Conservation (phyloP, 53 echinoderm and acorn worm genomes). For the Mesocentrotus franciscanus region DNA sequence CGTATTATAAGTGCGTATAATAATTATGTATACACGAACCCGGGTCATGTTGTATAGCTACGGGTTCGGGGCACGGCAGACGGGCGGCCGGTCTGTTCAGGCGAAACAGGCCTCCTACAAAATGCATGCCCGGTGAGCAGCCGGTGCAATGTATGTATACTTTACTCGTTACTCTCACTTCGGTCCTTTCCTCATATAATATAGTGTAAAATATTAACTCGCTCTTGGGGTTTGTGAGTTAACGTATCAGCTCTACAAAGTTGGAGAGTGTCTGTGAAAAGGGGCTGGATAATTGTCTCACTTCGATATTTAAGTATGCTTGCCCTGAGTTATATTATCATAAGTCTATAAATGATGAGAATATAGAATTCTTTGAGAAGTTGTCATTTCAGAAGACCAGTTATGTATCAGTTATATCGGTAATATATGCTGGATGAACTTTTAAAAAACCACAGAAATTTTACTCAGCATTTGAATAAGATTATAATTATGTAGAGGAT, state of each 20-base stretch:
- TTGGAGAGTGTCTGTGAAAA: neutral
- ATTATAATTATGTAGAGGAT: neutral
- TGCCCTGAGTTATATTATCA: neutral
- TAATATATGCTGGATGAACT: neutral
- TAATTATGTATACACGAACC: neutral
- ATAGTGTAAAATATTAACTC: neutral
- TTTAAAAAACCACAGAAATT: neutral
- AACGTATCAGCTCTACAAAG: neutral
- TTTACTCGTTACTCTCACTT: neutral
- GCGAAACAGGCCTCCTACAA: conserved; percentile 12
- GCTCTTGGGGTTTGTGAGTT: conserved; percentile 6
- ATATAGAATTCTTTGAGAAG: neutral
- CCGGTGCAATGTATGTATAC: neutral
- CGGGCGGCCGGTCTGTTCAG: neutral
- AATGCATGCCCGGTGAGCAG: neutral
- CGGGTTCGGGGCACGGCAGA: neutral
- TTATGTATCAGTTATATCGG: too few relatives aligned
- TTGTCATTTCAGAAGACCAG: neutral
- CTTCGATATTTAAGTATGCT: neutral
- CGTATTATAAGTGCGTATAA: neutral
- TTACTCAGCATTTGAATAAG: neutral
- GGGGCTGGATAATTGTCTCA: neutral
- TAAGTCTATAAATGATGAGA: neutral
- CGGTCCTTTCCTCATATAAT: neutral
- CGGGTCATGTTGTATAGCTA: neutral